Percentiles rank a stretch among this genome's conserved stretches.
Evolutionary conservation across 1,140 invertebrate species (phyloP).

Genomic region (Achroia grisella): DNA sequence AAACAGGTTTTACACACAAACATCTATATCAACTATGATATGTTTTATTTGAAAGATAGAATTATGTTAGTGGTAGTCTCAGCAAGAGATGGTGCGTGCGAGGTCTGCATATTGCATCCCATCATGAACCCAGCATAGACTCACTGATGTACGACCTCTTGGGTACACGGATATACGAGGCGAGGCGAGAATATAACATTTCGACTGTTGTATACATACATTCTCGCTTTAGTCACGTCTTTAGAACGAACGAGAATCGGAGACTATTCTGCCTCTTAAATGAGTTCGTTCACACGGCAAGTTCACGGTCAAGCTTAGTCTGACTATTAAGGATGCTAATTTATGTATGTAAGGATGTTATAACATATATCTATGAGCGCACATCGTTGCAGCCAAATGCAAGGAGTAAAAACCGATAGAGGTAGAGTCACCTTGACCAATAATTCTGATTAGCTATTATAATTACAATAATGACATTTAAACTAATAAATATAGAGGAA

Average conservation of each 20-base stretch:
- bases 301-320: conserved; percentile 1
- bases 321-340: conserved; percentile 4
- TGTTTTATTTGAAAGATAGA: too few relatives aligned
- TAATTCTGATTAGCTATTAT: too few relatives aligned
- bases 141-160: conserved; percentile 16
- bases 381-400: too few relatives aligned
- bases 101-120: conserved; percentile 14
- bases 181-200: conserved; percentile 40
- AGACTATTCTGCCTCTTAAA: neutral
- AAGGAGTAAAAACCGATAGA: conserved; percentile 7
- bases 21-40: too few relatives aligned
- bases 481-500: too few relatives aligned
- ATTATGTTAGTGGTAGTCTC: too few relatives aligned
- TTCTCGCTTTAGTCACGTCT: neutral
- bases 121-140: conserved; percentile 35
- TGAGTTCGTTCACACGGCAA: conserved; percentile 3
- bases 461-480: too few relatives aligned
- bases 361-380: too few relatives aligned
- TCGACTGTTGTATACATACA: neutral
- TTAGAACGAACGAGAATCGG: neutral
- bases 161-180: conserved; percentile 9
- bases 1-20: too few relatives aligned
- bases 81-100: conserved; percentile 5
- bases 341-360: conserved; percentile 3
- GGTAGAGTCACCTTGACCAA: conserved; percentile 14